Base-by-base conservation (phyloP, 2,113 vertebrate species). In the Eurypyga helias region DNA sequence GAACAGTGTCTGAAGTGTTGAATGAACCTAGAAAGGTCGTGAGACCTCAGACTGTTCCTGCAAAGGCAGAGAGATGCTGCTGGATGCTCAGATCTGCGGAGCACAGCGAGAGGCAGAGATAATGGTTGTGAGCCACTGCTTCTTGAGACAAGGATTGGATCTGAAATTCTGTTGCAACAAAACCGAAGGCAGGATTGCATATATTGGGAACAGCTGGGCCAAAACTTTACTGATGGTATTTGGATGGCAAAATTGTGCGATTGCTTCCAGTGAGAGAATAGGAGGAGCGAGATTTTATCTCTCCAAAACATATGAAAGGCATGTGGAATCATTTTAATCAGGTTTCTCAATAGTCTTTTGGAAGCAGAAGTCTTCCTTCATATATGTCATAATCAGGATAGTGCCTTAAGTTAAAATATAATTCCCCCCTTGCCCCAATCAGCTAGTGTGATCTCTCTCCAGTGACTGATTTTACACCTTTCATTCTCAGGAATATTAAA, bases 321-420 rank as follows among this genome's bases (percentile, higher is more conserved):
- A 25, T 72, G 65, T 60, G 25, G 62, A 61, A 46, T 67, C 8
- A 9, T 62, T 89, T 89, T 81, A 90, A 89, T 70, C 28, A 46
- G 55, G 38, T 95, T 96, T 94, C 96, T 71, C 77, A 96, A 82
- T 20, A 82, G 65, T 7, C 61, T 89, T 91, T 89, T 91, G 69
- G 91, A 96, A 43, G 25, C 11, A 84, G 72, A 81, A 80, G 52
- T 41, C 89, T 46, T 89, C 64, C 51, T 75, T 81, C 6, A 2
- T 66, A 2, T 51, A 20, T 96, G 81, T 82, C 83, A 45, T 62
- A 86, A 93, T 81, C 76, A 66, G 31, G 61, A 81, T 7, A 87
- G 2, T 45, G 17, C 49, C 33, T 72, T 67, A 92, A 76, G 48
- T 41, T 72, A 90, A 94, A 85, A 60, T 41, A 10, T 24, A 33